A percentile compares a stretch with the other conserved stretches of the same genome.
Conservation (phyloP, 2,888 invertebrate species). For the Torymus aiolomorphi region DNA sequence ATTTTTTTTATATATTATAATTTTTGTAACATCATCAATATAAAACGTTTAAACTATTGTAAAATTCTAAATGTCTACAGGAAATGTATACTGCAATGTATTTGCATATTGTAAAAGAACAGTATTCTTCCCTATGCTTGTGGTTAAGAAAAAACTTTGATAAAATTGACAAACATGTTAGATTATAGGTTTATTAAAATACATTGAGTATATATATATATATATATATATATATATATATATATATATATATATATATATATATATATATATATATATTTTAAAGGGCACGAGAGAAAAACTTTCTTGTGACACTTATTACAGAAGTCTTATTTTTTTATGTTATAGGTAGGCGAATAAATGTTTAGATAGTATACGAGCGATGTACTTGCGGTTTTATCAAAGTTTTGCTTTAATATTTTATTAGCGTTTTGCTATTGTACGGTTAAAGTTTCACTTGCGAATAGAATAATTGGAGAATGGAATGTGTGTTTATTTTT, state of each 20-base stretch:
- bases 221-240: no score
- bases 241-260: no score
- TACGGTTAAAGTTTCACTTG: background rate
- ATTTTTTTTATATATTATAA: no score
- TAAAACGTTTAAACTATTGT: no score
- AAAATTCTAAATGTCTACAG: no score
- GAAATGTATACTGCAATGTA: background rate
- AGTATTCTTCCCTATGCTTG: background rate
- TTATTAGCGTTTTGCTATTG: slow-evolving; percentile 11
- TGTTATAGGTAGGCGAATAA: no score
- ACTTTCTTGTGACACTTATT: background rate
- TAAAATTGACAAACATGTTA: background rate
- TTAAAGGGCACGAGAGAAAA: background rate
- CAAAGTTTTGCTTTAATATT: slow-evolving; percentile 15
- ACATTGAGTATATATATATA: no score
- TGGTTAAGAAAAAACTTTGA: background rate
- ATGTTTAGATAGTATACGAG: no score
- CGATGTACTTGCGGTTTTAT: background rate
- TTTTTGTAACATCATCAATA: no score
- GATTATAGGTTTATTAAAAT: background rate
- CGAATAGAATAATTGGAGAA: background rate
- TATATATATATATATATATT: no score
- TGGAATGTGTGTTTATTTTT: background rate
- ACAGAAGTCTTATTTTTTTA: no score
- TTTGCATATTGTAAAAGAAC: background rate